Base-by-base conservation (phyloP, 2,888 invertebrate genomes). In the Xanthorhoe designata region DNA sequence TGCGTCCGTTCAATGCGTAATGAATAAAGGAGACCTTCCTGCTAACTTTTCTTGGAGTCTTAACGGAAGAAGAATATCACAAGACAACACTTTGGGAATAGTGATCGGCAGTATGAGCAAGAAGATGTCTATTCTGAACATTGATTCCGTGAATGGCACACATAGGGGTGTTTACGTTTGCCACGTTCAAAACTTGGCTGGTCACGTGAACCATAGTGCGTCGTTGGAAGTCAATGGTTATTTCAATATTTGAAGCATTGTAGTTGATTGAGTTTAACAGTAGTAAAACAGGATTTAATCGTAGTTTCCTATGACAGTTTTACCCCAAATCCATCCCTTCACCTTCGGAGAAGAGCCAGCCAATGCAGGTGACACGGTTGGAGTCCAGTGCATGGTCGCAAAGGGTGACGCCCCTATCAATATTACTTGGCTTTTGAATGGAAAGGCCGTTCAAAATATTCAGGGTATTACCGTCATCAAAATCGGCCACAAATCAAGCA, bases 341-440 rank as follows among this genome's bases (percentile, higher is more conserved):
- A 93, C 94, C 68, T 97, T 97, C 80, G 97, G 97, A 64, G 96
- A 96, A 58, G 96, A 96, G 75, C 94, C 96, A 63, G 95, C 96
- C 53, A 96, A 97, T 81, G 96, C 96, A 66, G 97, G 97, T 5
- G 97, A 97, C 72, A 94, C 96, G 71, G 96, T 96, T 47, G 96
- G 96, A 64, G 94, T 96, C 2, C 95, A 95, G 72, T 97, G 97
- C 85, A 95, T 96, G 90, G 95, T 97, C 49, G 94, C 95, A 55
- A 96, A 97, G 87, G 97, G 98, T 52, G 98, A 98, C 84, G 93
- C 95, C 58, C 98, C 97, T 7, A 92, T 98, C 42, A 95, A 95
- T 79, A 95, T 98, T 61, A 94, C 94, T 60, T 97, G 97, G 97
- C 94, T 94, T 32, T 95, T 97, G 72, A 96, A 97, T 87, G 95